Conservation (phyloP, 2,888 invertebrate species). For the Tetanocera ferruginea region DNA sequence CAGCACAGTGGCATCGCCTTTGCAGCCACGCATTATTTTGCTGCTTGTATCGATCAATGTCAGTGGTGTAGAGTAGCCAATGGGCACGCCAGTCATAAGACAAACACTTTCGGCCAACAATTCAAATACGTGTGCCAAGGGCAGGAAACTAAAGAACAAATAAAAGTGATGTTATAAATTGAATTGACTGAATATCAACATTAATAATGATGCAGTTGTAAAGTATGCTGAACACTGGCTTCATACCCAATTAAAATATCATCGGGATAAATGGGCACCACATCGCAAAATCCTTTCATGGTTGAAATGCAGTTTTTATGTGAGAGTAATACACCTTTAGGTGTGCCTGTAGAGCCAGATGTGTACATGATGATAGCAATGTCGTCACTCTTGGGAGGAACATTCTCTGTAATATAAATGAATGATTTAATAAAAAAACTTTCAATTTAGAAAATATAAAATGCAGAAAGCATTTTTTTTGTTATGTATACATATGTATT, state of each 20-base stretch:
- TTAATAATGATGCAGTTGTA: neutral
- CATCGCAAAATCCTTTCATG: slow-evolving; percentile 85
- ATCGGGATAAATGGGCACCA: slow-evolving; percentile 77
- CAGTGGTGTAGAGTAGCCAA: slow-evolving; percentile 96
- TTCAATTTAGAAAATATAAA: neutral
- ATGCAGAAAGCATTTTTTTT: neutral
- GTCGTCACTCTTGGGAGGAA: slow-evolving; percentile 80
- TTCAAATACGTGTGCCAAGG: slow-evolving; percentile 97
- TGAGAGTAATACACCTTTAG: slow-evolving; percentile 89
- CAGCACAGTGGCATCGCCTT: slow-evolving; percentile 93
- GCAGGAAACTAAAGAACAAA: slow-evolving; percentile 80
- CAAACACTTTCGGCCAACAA: slow-evolving; percentile 91
- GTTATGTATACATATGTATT: neutral
- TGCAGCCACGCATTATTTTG: slow-evolving; percentile 94
- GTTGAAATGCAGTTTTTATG: slow-evolving; percentile 87
- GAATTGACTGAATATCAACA: neutral
- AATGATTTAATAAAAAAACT: neutral
- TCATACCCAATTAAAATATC: slow-evolving; percentile 85
- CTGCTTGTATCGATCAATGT: slow-evolving; percentile 94
- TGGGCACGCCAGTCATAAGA: slow-evolving; percentile 86
- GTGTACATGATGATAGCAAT: slow-evolving; percentile 99
- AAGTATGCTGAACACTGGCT: neutral
- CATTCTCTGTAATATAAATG: slow-evolving; percentile 70
- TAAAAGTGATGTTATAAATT: neutral
- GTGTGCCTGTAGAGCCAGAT: slow-evolving; percentile 95